Evolutionary conservation across 2,113 vertebrate species (phyloP), one percentile per base, ranked within the genome.

Genomic region (Xerus inauris): DNA sequence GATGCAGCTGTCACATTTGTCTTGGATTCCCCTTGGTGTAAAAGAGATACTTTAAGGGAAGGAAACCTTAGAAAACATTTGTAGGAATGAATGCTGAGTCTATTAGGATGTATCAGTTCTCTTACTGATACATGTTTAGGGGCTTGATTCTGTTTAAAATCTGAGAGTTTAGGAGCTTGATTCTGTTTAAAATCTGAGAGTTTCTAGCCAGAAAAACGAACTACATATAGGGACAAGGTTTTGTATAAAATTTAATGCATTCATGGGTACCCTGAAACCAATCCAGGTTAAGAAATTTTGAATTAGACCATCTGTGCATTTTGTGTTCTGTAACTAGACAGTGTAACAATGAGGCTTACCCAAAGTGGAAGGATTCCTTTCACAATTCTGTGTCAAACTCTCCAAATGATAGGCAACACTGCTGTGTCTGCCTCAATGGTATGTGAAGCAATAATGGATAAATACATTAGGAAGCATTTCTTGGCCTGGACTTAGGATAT

Each of bases 171-270:
- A 0, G 38, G 13, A 4, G 3, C 3, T 62, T 71, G 59, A 1
- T 51, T 90, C 3, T 35, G 81, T 77, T 77, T 62, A 91, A 24
- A 94, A 88, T 47, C 2, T 42, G 3, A 77, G 22, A 47, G 62
- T 40, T 95, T 89, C 42, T 77, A 86, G 38, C 14, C 12, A 71
- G 64, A 11, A 76, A 71, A 95, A 81, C 93, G 20, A 95, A 75
- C 42, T 71, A 28, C 5, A 45, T 1, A 26, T 8, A 65, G 12
- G 12, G 14, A 19, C 2, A 97, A 59, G 35, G 26, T 77, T 90
- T 84, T 64, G 2, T 89, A 20, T 77, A 69, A 94, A 73, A 5
- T 93, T 51, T 16, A 76, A 16, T 64, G 17, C 5, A 8, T 96
- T 87, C 12, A 3, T 91, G 28, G 67, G 59, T 40, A 6, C 20